Evolutionary conservation across 2,113 vertebrate genomes (phyloP).

Genomic region (Phoenicopterus ruber): DNA sequence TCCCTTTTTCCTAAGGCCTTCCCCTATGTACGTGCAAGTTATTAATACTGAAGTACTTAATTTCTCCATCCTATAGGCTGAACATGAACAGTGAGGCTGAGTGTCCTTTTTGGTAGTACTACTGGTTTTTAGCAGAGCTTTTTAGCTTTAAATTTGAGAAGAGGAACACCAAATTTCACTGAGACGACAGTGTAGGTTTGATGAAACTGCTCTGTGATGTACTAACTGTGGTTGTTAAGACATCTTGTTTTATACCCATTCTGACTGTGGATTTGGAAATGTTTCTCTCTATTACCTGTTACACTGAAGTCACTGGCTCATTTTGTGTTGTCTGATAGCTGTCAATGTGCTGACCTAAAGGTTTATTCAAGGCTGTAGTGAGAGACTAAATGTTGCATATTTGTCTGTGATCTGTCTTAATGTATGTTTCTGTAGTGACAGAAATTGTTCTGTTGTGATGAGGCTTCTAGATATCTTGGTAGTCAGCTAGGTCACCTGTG

Average conservation of each 20-base stretch:
- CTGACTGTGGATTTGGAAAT: neutral
- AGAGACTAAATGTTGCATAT: neutral
- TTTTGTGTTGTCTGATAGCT: neutral
- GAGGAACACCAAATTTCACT: neutral
- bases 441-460: neutral
- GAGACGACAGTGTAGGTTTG: neutral
- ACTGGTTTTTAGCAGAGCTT: neutral
- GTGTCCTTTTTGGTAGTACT: neutral
- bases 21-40: neutral
- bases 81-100: neutral
- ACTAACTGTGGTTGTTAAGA: neutral
- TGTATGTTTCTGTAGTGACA: neutral
- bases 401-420: neutral
- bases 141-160: neutral
- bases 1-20: neutral
- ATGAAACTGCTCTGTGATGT: neutral
- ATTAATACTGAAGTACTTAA: neutral
- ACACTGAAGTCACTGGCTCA: neutral
- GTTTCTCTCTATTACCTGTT: neutral
- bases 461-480: neutral
- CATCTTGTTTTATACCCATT: neutral
- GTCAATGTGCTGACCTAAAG: neutral
- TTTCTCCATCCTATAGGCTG: neutral
- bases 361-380: neutral
- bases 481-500: neutral